A percentile compares a stretch with the other conserved stretches of the same genome.
phyloP scores from a whole-genome alignment of 2,797 vertebrate species.

The Linurgus olivaceus region DNA sequence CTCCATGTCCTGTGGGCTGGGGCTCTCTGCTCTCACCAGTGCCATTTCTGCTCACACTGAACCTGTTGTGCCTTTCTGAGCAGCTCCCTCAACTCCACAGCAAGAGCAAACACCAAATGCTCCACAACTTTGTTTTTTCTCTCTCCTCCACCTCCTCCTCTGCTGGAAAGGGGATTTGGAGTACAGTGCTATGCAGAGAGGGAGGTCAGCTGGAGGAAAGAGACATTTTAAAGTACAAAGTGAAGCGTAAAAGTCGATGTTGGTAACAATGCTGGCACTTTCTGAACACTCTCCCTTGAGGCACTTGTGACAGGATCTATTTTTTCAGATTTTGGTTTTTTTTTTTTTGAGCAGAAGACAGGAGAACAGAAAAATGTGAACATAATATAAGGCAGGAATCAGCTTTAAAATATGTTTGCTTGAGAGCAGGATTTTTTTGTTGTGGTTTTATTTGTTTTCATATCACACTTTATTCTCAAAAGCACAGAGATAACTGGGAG shows the following conservation, averaged over 20 bases:
- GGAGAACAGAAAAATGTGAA: not conserved
- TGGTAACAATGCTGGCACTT: not conserved
- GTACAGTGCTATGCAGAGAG: not conserved
- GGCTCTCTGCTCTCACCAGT: not conserved
- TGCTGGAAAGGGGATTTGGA: not conserved
- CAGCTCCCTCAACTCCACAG: not conserved
- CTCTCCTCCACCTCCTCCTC: not conserved
- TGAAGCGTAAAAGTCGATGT: not conserved
- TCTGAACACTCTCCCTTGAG: not conserved
- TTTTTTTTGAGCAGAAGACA: not conserved
- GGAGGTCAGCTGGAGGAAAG: not conserved
- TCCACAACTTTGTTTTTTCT: not conserved
- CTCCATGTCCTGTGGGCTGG: not conserved
- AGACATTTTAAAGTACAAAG: not conserved
- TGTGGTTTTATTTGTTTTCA: constrained; percentile 9
- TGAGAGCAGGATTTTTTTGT: not conserved
- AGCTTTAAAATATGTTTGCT: constrained; percentile 8
- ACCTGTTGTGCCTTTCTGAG: not conserved
- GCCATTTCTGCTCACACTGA: not conserved
- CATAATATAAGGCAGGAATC: not conserved
- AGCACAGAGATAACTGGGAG: not conserved
- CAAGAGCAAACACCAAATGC: not conserved
- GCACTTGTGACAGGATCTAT: not conserved
- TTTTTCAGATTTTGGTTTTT: not conserved
- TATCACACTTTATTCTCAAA: not conserved